Conservation (phyloP, 2,888 invertebrate genomes). For the Drosophila birchii region DNA sequence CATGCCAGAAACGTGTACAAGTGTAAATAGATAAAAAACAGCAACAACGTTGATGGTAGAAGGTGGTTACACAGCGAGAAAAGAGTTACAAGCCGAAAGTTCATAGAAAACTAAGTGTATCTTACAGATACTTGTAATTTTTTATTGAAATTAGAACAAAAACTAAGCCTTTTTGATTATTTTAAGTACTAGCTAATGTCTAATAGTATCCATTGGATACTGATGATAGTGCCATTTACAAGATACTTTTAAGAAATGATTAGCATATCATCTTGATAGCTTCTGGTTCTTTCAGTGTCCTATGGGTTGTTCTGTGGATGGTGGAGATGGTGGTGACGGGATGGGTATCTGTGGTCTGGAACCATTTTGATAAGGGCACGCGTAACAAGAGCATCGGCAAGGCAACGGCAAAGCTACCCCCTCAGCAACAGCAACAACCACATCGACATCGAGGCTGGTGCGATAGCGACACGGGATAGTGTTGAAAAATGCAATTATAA, state of each 20-base stretch:
- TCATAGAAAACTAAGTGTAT: too few relatives aligned
- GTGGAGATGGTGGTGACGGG: slow-evolving; percentile 21
- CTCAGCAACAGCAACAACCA: background rate
- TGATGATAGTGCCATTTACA: too few relatives aligned
- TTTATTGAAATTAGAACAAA: too few relatives aligned
- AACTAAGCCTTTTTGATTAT: too few relatives aligned
- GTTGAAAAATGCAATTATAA: slow-evolving; percentile 74
- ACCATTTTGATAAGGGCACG: slow-evolving; percentile 40
- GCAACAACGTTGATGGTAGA: slow-evolving; percentile 8
- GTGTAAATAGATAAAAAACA: slow-evolving; percentile 76
- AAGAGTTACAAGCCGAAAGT: too few relatives aligned
- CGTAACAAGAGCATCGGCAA: slow-evolving; percentile 33
- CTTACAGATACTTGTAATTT: too few relatives aligned
- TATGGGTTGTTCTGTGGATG: background rate
- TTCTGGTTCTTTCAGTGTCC: background rate
- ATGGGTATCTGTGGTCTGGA: slow-evolving; percentile 17
- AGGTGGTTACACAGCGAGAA: background rate
- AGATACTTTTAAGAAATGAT: too few relatives aligned
- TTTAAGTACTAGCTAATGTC: too few relatives aligned
- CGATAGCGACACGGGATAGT: slow-evolving; percentile 50
- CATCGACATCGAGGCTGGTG: slow-evolving; percentile 6
- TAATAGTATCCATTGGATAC: too few relatives aligned
- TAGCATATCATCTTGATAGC: background rate
- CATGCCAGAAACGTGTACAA: slow-evolving; percentile 74
- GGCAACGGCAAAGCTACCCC: slow-evolving; percentile 16